These are phyloP conservation scores for Paradoxurus hermaphroditus DNA, from an alignment of 2,113 vertebrate species.

Conservation along the genomic window DNA sequence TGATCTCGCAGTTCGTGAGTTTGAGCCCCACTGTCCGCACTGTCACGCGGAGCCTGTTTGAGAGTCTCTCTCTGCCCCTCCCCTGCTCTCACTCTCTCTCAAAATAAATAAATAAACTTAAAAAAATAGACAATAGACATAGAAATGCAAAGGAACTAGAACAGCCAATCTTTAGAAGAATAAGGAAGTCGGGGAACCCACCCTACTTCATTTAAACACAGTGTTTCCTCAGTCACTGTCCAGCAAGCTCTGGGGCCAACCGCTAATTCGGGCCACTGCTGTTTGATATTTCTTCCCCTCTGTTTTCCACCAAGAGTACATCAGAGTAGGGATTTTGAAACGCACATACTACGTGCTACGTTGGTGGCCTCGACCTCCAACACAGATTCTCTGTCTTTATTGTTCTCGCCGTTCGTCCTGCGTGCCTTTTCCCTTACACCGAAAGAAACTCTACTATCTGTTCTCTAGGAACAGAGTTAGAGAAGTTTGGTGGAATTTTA, in stretches of 20 bases:
- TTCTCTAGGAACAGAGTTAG: constrained; percentile 4
- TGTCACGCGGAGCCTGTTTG: too few relatives aligned
- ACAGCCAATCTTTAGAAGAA: neutral
- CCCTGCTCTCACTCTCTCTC: too few relatives aligned
- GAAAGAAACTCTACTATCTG: constrained; percentile 1
- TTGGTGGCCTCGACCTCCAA: constrained; percentile 26
- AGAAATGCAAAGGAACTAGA: neutral
- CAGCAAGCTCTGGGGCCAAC: constrained; percentile 63
- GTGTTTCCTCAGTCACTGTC: constrained; percentile 57
- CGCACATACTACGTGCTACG: constrained; percentile 15
- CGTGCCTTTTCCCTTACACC: neutral
- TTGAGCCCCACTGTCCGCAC: too few relatives aligned
- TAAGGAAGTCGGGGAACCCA: neutral
- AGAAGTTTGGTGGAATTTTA: constrained; percentile 15
- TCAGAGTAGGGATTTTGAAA: constrained; percentile 67
- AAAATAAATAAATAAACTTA: too few relatives aligned
- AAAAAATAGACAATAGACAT: neutral
- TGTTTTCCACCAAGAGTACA: constrained; percentile 50
- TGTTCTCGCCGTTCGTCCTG: neutral
- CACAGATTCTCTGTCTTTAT: constrained; percentile 39
- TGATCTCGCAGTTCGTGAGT: too few relatives aligned
- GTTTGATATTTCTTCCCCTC: constrained; percentile 47
- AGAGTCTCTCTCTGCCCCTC: too few relatives aligned
- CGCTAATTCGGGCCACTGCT: constrained; percentile 66
- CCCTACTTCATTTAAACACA: neutral